Conservation (phyloP, 2,797 vertebrate species). For the Kryptopterus vitreolus region DNA sequence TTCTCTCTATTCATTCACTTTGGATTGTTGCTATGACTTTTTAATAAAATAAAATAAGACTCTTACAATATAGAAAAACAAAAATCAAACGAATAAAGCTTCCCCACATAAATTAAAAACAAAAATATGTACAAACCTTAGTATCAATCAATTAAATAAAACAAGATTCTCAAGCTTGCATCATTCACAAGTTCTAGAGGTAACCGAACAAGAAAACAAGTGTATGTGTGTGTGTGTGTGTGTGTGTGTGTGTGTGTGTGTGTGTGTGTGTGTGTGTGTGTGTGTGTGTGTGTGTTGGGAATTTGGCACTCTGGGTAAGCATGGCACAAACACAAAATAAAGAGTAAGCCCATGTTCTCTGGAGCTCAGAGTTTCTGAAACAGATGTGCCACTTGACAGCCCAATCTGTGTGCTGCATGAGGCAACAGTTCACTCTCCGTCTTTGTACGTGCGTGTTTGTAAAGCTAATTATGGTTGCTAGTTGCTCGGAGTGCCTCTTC, state of each 20-base stretch:
- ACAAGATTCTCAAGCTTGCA: conserved; percentile 58
- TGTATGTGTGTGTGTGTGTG: conserved; percentile 49
- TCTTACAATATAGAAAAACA: conserved; percentile 46
- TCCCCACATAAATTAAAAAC: conserved; percentile 77
- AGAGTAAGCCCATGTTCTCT: conserved; percentile 10
- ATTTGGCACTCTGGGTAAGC: conserved; percentile 65
- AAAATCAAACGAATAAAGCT: conserved; percentile 53
- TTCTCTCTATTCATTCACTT: neutral
- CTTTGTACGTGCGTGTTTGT: conserved; percentile 18
- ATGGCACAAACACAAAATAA: conserved; percentile 1
- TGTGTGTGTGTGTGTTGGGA: conserved; percentile 49
- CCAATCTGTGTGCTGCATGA: conserved; percentile 22
- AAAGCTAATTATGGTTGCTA: conserved; percentile 70
- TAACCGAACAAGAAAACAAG: conserved; percentile 45
- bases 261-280: conserved; percentile 47
- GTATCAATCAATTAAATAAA: conserved; percentile 73
- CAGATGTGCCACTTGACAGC: conserved; percentile 24
- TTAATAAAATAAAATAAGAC: conserved; percentile 67
- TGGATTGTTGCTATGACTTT: conserved; percentile 49
- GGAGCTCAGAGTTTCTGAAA: conserved; percentile 23
- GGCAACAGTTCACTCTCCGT: conserved; percentile 26
- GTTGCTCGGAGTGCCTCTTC: conserved; percentile 81
- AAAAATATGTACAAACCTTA: conserved; percentile 75
- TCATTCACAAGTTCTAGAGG: conserved; percentile 64
- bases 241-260: conserved; percentile 46